Conservation (phyloP, 2,797 vertebrate species). For the Nannoperca australis region DNA sequence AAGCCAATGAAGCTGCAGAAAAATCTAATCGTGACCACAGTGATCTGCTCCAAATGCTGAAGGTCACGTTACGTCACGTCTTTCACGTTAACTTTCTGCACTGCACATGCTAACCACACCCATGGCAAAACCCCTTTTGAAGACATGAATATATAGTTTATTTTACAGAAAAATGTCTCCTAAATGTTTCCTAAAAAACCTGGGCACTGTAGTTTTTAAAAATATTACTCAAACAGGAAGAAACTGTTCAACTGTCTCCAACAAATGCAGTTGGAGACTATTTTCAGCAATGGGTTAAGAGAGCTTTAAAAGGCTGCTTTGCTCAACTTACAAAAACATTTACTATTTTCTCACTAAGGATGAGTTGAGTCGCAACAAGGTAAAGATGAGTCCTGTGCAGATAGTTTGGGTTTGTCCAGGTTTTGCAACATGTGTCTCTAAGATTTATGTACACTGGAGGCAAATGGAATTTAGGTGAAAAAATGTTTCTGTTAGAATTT, state of each 20-base stretch:
- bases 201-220: background rate
- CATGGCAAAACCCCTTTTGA: background rate
- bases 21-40: background rate
- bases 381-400: too few species aligned
- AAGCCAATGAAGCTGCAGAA: background rate
- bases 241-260: too few species aligned
- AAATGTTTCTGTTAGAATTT: too few species aligned
- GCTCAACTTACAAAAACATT: too few species aligned
- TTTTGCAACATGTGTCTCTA: too few species aligned
- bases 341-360: too few species aligned
- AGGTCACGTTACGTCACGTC: background rate
- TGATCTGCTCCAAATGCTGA: background rate
- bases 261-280: background rate
- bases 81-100: background rate
- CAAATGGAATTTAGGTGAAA: too few species aligned
- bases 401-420: too few species aligned
- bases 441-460: too few species aligned
- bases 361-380: too few species aligned
- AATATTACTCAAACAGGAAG: background rate
- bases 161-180: too few species aligned
- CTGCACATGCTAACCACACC: conserved; percentile 1
- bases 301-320: too few species aligned
- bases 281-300: background rate
- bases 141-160: background rate
- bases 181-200: background rate